Conservation (phyloP, 1,140 invertebrate species). For the Apocrypta bakeri region DNA sequence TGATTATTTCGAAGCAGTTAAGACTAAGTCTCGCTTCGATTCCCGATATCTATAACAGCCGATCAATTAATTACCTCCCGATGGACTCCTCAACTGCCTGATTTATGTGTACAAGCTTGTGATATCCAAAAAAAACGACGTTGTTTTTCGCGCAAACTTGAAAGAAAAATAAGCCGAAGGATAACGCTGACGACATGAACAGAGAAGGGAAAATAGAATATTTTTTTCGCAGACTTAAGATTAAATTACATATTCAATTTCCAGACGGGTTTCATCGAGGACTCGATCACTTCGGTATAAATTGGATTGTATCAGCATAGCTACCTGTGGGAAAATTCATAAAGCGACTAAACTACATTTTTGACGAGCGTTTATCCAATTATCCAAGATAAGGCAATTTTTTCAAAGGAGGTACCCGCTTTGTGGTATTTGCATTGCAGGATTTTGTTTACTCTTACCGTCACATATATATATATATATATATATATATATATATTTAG, state of each 20-base stretch:
- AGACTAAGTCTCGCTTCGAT: constrained; percentile 55
- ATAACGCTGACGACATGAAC: constrained; percentile 30
- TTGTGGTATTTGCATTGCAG: background rate
- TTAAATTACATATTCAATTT: constrained; percentile 67
- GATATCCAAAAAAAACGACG: constrained; percentile 58
- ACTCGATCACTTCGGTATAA: background rate
- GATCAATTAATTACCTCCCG: constrained; percentile 68
- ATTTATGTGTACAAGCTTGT: background rate
- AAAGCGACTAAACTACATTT: background rate
- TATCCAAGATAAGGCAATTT: background rate
- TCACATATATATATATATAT: too few relatives aligned
- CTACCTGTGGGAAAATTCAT: background rate
- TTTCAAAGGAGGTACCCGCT: background rate
- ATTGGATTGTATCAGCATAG: constrained; percentile 1
- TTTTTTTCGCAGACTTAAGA: constrained; percentile 27
- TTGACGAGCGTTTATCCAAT: background rate
- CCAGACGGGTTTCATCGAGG: constrained; percentile 54
- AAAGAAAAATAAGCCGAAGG: constrained; percentile 52
- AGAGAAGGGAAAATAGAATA: background rate
- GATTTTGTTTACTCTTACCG: too few relatives aligned
- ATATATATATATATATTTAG: too few relatives aligned
- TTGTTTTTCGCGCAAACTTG: constrained; percentile 61
- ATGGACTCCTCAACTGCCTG: constrained; percentile 7
- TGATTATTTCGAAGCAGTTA: constrained; percentile 51
- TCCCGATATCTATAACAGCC: constrained; percentile 57